phyloP scores from a whole-genome alignment of 1,140 invertebrate species.

The Diorhabda sublineata region DNA sequence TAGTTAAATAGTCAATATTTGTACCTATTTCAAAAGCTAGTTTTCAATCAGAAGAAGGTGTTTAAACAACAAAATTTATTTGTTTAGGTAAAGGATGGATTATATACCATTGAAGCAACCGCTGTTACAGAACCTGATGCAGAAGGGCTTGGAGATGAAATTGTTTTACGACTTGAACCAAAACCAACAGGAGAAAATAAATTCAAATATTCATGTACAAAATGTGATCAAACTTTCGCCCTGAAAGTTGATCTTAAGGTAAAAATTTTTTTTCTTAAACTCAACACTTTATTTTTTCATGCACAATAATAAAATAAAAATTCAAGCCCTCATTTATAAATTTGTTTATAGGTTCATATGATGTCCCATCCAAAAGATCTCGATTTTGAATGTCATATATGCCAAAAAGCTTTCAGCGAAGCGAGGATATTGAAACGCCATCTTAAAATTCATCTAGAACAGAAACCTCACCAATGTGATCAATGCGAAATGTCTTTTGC shows the following conservation, averaged over 20 bases:
- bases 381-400: constrained; percentile 48
- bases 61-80: not conserved
- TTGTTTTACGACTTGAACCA: constrained; percentile 12
- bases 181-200: constrained; percentile 20
- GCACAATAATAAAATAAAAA: not conserved
- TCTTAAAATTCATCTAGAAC: constrained; percentile 47
- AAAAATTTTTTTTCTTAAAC: constrained; percentile 9
- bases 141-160: constrained; percentile 16
- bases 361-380: constrained; percentile 45
- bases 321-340: not conserved
- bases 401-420: constrained; percentile 50
- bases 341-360: constrained; percentile 42
- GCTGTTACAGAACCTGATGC: not conserved
- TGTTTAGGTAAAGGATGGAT: constrained; percentile 17
- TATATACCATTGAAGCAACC: constrained; percentile 20
- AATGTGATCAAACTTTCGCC: constrained; percentile 42
- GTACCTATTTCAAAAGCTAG: too few relatives aligned
- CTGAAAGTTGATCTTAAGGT: constrained; percentile 47
- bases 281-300: not conserved
- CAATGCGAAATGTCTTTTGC: constrained; percentile 53
- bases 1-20: too few relatives aligned
- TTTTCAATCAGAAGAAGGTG: too few relatives aligned
- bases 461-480: constrained; percentile 50
- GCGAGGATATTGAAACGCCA: constrained; percentile 50
- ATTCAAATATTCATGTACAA: constrained; percentile 42